Conservation (phyloP, 2,888 invertebrate genomes). For the Lacanobia oleracea region DNA sequence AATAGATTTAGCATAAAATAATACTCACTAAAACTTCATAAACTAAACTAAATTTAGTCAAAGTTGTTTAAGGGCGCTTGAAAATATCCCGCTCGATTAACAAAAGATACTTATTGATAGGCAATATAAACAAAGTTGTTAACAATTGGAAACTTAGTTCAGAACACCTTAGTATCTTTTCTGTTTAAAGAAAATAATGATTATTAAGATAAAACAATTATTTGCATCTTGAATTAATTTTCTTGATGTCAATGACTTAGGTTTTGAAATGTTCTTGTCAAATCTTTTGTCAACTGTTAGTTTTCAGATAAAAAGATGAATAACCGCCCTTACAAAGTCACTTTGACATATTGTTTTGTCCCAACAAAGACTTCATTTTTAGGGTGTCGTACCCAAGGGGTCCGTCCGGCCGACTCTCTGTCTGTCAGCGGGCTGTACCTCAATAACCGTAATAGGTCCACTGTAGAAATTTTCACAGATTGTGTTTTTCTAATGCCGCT, state of each 20-base stretch:
- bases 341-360: no score
- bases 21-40: slow-evolving; percentile 1
- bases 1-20: slow-evolving; percentile 22
- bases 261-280: neutral
- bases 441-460: no score
- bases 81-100: slow-evolving; percentile 11
- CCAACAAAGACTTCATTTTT: no score
- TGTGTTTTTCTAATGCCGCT: no score
- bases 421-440: no score
- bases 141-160: slow-evolving; percentile 10
- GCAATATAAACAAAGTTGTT: slow-evolving; percentile 22
- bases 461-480: no score
- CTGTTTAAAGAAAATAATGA: neutral
- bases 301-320: neutral
- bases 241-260: neutral
- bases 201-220: neutral
- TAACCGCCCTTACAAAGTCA: neutral
- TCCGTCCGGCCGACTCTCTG: no score
- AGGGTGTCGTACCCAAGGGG: no score
- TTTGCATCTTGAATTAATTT: slow-evolving; percentile 1
- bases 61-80: slow-evolving; percentile 19
- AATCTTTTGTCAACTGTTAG: neutral
- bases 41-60: slow-evolving; percentile 12
- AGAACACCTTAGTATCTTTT: neutral
- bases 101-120: slow-evolving; percentile 17